Percentiles rank a stretch among this genome's conserved stretches.
Conservation (phyloP, 2,113 vertebrate species). For the Pionites leucogaster region DNA sequence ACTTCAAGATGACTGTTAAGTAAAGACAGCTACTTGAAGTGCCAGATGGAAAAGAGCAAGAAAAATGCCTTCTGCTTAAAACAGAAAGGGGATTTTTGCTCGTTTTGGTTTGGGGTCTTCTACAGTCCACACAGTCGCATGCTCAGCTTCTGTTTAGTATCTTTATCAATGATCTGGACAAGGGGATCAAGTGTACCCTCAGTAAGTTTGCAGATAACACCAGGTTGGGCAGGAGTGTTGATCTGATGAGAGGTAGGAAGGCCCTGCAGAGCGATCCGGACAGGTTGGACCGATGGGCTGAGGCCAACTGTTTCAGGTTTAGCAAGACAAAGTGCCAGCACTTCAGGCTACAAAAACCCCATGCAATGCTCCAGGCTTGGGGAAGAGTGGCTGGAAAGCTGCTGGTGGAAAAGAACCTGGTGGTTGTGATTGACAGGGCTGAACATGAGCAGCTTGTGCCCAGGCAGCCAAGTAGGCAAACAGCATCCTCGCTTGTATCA, state of each 20-base stretch:
- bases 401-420: background rate
- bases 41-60: slow-evolving; percentile 57
- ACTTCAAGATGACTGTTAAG: slow-evolving; percentile 38
- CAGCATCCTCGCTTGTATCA: background rate
- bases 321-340: rapidly evolving
- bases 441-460: background rate
- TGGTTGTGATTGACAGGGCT: rapidly evolving
- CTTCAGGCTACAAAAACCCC: background rate
- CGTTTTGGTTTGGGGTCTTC: background rate
- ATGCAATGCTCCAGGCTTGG: background rate
- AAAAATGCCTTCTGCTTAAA: slow-evolving; percentile 32
- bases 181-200: background rate
- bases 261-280: background rate
- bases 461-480: background rate
- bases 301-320: background rate
- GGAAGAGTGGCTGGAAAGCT: background rate
- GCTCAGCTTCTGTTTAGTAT: background rate
- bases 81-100: background rate
- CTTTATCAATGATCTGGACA: background rate
- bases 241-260: background rate
- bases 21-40: slow-evolving; percentile 54
- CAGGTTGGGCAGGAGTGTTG: background rate
- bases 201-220: background rate
- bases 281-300: background rate
- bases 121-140: background rate